Evolutionary conservation across 2,888 invertebrate species (phyloP).

Genomic region (Sthenelais limicola): DNA sequence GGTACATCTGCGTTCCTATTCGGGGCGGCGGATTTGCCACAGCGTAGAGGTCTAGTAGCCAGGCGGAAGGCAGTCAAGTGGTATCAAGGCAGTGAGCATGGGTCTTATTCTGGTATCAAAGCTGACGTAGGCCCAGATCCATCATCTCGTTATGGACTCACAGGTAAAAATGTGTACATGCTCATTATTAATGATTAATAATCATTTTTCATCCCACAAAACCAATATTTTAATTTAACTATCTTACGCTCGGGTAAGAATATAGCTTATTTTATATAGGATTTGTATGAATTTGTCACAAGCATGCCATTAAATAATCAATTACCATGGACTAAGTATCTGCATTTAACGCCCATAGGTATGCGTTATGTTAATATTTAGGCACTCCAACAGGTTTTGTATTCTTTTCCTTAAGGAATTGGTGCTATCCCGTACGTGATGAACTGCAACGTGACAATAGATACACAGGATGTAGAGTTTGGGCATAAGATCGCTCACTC

Average conservation of each 20-base stretch:
- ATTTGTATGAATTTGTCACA: background rate
- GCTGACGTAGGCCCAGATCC: constrained; percentile 41
- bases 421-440: constrained; percentile 48
- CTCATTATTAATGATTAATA: too few relatives aligned
- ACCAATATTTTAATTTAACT: too few relatives aligned
- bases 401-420: constrained; percentile 40
- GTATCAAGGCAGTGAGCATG: constrained; percentile 31
- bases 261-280: background rate
- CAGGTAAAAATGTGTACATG: too few relatives aligned
- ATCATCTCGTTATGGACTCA: constrained; percentile 41
- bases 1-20: constrained; percentile 46
- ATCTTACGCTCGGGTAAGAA: too few relatives aligned
- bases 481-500: constrained; percentile 41
- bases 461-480: constrained; percentile 39
- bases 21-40: constrained; percentile 43
- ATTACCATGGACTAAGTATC: too few relatives aligned
- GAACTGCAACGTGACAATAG: constrained; percentile 50
- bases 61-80: constrained; percentile 46
- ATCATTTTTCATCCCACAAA: too few relatives aligned
- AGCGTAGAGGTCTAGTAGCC: constrained; percentile 37
- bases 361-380: too few relatives aligned
- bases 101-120: background rate
- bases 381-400: too few relatives aligned
- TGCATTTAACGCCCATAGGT: too few relatives aligned
- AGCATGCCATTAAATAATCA: too few relatives aligned